phyloP scores from a whole-genome alignment of 2,888 invertebrate species.

The Colletes collaris region DNA sequence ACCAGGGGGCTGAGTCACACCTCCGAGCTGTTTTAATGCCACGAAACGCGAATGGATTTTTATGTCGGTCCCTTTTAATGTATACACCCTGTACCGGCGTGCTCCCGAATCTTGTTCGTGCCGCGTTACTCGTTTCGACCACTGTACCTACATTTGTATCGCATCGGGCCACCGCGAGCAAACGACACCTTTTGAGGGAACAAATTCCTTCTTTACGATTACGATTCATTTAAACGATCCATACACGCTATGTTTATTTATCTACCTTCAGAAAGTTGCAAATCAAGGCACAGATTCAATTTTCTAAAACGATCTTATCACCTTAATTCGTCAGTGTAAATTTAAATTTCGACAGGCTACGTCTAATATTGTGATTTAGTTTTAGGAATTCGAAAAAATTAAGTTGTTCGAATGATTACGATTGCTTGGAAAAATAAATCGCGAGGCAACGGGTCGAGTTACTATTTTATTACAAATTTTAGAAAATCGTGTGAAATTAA shows the following conservation, averaged over 20 bases:
- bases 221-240: constrained; percentile 24
- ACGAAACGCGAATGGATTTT: constrained; percentile 46
- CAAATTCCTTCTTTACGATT: constrained; percentile 12
- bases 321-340: too few species aligned
- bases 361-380: too few species aligned
- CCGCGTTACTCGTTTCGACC: constrained; percentile 28
- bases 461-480: too few species aligned
- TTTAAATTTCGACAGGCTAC: too few species aligned
- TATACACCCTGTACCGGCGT: constrained; percentile 14
- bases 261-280: not conserved
- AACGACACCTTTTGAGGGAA: not conserved
- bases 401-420: too few species aligned
- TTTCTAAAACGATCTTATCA: too few species aligned
- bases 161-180: not conserved
- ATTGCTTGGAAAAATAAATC: too few species aligned
- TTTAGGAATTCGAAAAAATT: too few species aligned
- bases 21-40: constrained; percentile 43
- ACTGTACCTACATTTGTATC: constrained; percentile 33
- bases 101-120: constrained; percentile 41
- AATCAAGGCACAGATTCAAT: too few species aligned
- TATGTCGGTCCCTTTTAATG: constrained; percentile 17
- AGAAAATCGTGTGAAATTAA: too few species aligned
- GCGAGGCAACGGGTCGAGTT: too few species aligned
- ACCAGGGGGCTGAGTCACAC: constrained; percentile 14
- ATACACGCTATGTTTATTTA: not conserved